phyloP scores from a whole-genome alignment of 2,113 vertebrate species.

The Phylloscopus trochilus region DNA sequence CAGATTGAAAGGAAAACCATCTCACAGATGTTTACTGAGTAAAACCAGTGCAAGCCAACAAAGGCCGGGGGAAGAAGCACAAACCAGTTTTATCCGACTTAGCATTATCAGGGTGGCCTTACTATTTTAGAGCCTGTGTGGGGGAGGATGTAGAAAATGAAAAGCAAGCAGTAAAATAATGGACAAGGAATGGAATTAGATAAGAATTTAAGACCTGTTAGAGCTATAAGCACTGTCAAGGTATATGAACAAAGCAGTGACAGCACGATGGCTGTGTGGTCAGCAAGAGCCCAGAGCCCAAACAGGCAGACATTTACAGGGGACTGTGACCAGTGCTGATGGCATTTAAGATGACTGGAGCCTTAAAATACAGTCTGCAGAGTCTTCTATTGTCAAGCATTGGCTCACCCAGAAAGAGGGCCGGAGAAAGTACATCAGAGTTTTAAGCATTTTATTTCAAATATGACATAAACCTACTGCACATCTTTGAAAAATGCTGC shows the following conservation, averaged over 20 bases:
- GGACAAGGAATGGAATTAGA: conserved; percentile 51
- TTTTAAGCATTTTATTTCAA: conserved; percentile 48
- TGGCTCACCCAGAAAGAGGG: background rate
- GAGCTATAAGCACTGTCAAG: conserved; percentile 36
- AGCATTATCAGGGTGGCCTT: background rate
- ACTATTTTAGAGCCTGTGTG: conserved; percentile 31
- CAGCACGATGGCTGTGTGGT: background rate
- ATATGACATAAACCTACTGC: conserved; percentile 36
- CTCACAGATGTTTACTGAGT: background rate
- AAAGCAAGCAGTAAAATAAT: conserved; percentile 62
- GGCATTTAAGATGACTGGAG: conserved; percentile 36
- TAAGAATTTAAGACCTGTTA: conserved; percentile 39
- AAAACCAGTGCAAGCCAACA: background rate
- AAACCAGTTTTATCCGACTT: conserved; percentile 31
- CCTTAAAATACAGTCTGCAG: conserved; percentile 30
- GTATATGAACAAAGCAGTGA: conserved; percentile 18
- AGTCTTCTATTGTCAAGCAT: background rate
- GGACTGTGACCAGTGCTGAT: background rate
- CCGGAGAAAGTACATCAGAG: background rate
- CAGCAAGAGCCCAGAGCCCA: conserved; percentile 21
- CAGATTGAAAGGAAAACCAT: background rate
- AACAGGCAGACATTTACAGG: background rate
- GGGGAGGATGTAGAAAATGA: conserved; percentile 40
- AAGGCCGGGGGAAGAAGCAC: background rate
- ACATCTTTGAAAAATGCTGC: conserved; percentile 48